These are phyloP conservation scores for Lasiurus cinereus DNA, from an alignment of 2,113 vertebrate genomes.

Conservation along the genomic window DNA sequence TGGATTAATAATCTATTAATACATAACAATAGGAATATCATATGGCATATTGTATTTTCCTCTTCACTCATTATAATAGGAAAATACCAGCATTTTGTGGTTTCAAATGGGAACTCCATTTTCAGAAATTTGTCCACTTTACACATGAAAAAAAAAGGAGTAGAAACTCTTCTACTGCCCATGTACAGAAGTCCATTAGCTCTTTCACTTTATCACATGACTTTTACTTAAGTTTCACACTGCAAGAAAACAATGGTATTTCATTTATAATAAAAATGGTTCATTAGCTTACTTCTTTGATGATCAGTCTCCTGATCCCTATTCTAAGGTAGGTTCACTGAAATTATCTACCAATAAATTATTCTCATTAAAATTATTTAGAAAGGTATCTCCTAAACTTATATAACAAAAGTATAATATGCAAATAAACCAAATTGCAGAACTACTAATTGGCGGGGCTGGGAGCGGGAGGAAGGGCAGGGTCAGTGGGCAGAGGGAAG, in stretches of 20 bases:
- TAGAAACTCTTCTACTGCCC: not conserved
- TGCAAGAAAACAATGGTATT: not conserved
- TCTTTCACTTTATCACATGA: not conserved
- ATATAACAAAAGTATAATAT: too few species aligned
- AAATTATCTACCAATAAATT: conserved; percentile 4
- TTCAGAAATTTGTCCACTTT: not conserved
- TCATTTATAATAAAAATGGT: conserved; percentile 21
- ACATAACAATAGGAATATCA: not conserved
- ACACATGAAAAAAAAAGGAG: not conserved
- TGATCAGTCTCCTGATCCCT: not conserved
- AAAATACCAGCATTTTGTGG: not conserved
- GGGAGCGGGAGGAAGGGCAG: too few species aligned
- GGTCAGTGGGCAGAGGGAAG: too few species aligned
- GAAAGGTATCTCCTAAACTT: not conserved
- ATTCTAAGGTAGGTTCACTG: not conserved
- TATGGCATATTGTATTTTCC: not conserved
- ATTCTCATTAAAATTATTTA: conserved; percentile 23
- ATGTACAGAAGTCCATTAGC: not conserved
- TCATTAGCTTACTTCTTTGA: not conserved
- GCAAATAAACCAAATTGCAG: too few species aligned
- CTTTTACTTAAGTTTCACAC: not conserved
- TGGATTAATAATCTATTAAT: not conserved
- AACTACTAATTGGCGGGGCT: too few species aligned
- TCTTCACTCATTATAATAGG: not conserved
- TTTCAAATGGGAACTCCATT: not conserved